Percentiles rank a stretch among this genome's conserved stretches.
phyloP scores from a whole-genome alignment of 2,797 vertebrate genomes.

The Gila robusta region DNA sequence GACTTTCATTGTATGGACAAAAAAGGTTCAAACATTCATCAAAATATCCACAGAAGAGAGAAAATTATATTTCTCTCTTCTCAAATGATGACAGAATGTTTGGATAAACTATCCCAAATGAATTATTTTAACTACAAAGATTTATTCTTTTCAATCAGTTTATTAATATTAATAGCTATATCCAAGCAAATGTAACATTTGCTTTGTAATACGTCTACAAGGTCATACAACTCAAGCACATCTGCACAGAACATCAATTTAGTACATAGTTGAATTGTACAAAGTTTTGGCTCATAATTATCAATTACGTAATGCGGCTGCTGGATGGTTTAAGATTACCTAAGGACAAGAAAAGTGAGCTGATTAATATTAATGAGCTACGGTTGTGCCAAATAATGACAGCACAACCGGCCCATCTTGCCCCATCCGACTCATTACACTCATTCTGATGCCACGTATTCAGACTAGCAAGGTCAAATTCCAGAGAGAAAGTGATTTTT shows the following conservation, averaged over 20 bases:
- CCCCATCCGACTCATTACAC: background rate
- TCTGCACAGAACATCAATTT: background rate
- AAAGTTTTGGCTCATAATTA: slow-evolving; percentile 4
- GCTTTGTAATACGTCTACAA: background rate
- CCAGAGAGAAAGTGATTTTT: slow-evolving; percentile 17
- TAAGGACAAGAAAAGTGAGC: background rate
- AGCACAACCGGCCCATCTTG: background rate
- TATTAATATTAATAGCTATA: background rate
- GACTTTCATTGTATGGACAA: background rate
- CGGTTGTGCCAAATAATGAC: background rate
- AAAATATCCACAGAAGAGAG: background rate
- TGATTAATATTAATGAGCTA: background rate
- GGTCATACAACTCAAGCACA: background rate
- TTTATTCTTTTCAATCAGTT: background rate
- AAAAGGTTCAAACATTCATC: background rate
- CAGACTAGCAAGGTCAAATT: slow-evolving; percentile 2
- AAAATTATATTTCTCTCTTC: background rate
- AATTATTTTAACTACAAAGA: background rate
- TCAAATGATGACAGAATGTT: background rate
- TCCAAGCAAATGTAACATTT: background rate
- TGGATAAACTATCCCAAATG: background rate
- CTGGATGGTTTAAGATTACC: background rate
- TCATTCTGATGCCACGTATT: background rate
- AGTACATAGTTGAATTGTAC: background rate
- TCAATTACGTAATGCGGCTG: background rate